Evolutionary conservation across 2,888 invertebrate species (phyloP), one percentile per base, ranked within the genome.

Genomic region (Leptopterna dolabrata): DNA sequence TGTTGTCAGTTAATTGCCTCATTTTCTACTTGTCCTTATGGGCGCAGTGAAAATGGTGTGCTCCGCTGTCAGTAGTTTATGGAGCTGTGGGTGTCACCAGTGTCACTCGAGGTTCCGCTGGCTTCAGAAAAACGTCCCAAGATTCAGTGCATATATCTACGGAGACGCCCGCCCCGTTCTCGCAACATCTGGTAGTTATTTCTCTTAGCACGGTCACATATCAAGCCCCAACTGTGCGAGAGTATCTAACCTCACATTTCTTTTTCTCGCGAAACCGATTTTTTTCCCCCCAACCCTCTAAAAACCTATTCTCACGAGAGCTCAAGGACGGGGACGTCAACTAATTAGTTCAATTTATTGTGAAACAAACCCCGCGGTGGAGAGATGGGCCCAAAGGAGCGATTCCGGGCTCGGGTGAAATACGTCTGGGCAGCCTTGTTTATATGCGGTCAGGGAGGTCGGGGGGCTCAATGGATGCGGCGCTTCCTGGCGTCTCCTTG

Each of bases 271-370:
- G 41, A 41, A 7, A 27, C n/a, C 45, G 41, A 11, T 24, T 36
- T 76, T 45, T 43, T 24, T 24, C 24, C 19, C 45, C 7, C 78
- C 27, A 45, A 43, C 24, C 43, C 78, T 1, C 41, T n/a, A 45
- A 78, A 78, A 78, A 78, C n/a, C 41, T 14, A 19, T 78, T 78
- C 24, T 43, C 78, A n/a, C 41, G 45, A 78, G 73, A 43, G 78
- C 41, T 78, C 78, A 45, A 45, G 78, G 73, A 19, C 76, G n/a
- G 45, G 78, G 78, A 27, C 36, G n/a, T 24, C 27, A 45, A 85
- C 85, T 85, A 85, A 85, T 85, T 85, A 85, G 73, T 47, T 45
- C 73, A 63, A 85, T 85, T 85, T 85, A 85, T 85, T 63, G 85
- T 47, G 45, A 85, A 85, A 73, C 85, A 85, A 85, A 27, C 41